A percentile compares a stretch with the other conserved stretches of the same genome.
phyloP scores from a whole-genome alignment of 2,113 vertebrate genomes.

The Pitta sordida region DNA sequence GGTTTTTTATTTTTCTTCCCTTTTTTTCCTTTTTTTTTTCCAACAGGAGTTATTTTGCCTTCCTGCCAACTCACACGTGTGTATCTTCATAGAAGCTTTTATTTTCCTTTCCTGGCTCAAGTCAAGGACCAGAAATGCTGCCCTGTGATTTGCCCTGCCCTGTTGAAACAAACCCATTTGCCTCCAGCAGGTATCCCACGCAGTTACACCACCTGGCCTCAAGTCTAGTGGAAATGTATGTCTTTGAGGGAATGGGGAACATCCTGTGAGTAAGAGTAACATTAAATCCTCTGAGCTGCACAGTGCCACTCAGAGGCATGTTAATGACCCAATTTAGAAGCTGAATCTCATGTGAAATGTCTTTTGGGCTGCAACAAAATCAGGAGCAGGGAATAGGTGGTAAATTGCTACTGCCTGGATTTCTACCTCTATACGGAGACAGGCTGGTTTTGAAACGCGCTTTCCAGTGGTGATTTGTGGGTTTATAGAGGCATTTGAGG shows the following conservation, averaged over 20 bases:
- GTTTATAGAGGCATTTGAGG: not conserved
- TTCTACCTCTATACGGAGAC: not conserved
- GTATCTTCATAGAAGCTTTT: not conserved
- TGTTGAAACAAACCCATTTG: not conserved
- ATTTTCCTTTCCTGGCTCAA: not conserved
- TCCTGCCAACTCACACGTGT: not conserved
- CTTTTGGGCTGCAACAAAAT: not conserved
- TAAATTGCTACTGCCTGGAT: not conserved
- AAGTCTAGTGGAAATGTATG: not conserved
- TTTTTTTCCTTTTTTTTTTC: not conserved
- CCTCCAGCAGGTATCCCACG: fast-evolving
- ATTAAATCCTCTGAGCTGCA: not conserved
- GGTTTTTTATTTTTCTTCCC: not conserved
- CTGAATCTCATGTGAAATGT: not conserved
- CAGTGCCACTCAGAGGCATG: not conserved
- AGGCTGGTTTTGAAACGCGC: not conserved
- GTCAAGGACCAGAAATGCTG: not conserved
- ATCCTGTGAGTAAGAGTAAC: not conserved
- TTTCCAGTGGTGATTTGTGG: not conserved
- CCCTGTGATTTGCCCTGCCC: not conserved
- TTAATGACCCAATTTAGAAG: not conserved
- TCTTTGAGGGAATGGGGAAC: not conserved
- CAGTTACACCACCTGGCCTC: not conserved
- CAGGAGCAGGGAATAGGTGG: not conserved
- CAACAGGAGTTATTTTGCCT: not conserved